Conservation (phyloP, 2,113 vertebrate species). For the Nothocercus julius region DNA sequence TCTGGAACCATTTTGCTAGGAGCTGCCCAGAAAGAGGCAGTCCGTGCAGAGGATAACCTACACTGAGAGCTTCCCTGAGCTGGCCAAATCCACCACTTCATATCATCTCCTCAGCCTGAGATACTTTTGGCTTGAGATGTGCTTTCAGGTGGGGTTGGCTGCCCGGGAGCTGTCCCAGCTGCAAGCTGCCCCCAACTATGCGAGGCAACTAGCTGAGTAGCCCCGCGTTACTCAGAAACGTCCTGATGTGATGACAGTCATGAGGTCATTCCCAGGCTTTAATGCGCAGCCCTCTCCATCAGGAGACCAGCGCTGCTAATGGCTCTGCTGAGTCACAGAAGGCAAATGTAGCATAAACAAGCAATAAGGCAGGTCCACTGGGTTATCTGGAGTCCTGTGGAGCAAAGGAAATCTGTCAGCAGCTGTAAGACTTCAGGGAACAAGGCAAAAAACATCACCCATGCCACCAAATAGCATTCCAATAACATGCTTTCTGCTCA, state of each 20-base stretch:
- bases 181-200: not conserved
- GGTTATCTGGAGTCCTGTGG: not conserved
- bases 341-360: slow-evolving; percentile 14
- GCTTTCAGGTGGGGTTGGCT: not conserved
- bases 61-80: not conserved
- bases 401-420: not conserved
- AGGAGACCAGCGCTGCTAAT: not conserved
- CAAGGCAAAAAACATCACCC: not conserved
- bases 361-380: not conserved
- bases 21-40: not conserved
- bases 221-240: not conserved
- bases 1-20: not conserved
- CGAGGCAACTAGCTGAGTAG: not conserved
- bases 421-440: not conserved
- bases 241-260: not conserved
- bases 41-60: not conserved
- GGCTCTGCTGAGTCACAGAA: slow-evolving; percentile 49
- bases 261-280: slow-evolving; percentile 14
- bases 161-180: not conserved
- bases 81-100: not conserved
- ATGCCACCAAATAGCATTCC: not conserved
- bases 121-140: not conserved
- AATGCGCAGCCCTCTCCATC: slow-evolving; percentile 15
- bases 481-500: not conserved
- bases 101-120: not conserved